Evolutionary conservation across 2,797 vertebrate species (phyloP), one percentile per base, ranked within the genome.

Genomic region (Hydrolagus colliei): DNA sequence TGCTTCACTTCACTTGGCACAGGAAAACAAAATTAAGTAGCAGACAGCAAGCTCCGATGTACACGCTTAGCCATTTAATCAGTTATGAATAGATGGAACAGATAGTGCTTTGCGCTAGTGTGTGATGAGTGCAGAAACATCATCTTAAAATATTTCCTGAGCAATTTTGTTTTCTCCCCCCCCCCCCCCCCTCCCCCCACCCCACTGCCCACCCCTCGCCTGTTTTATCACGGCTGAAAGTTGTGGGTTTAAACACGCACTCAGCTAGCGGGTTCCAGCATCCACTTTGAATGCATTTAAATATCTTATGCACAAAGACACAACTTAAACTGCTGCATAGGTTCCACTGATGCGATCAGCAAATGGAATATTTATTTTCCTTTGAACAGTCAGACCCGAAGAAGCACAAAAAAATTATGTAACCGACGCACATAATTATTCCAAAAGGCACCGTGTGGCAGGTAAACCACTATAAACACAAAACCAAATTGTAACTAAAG

Each of bases 281-380:
- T 84, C 65, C 68, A 20, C 6, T 84, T 84, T 84, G 79, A 16
- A 84, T 84, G 67, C 52, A 41, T 35, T 82, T 67, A 68, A 67
- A 27, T 82, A 20, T 41, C 18, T 52, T 41, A 68, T 18, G 14
- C 22, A 67, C 67, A 16, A 67, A 79, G 61, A 16, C 77, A n/a
- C 22, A 22, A 18, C 62, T 67, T 7, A 20, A 82, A 82, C 63
- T 82, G 10, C 9, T 2, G 65, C 27, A 41, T 68, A 41, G 68
- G 65, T 71, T 84, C 7, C 67, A 80, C 77, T 65, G 62, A 71
- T 27, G n/a, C 9, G n/a, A 22, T 63, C 35, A 22, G 32, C 32
- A 27, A 79, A 65, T 62, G n/a, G n/a, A 32, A 63, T 20, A 10
- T 6, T 76, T 59, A 27, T 52, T 20, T 76, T 6, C 14, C n/a